phyloP scores from a whole-genome alignment of 1,140 invertebrate species.

The Drosophila chauvacae region DNA sequence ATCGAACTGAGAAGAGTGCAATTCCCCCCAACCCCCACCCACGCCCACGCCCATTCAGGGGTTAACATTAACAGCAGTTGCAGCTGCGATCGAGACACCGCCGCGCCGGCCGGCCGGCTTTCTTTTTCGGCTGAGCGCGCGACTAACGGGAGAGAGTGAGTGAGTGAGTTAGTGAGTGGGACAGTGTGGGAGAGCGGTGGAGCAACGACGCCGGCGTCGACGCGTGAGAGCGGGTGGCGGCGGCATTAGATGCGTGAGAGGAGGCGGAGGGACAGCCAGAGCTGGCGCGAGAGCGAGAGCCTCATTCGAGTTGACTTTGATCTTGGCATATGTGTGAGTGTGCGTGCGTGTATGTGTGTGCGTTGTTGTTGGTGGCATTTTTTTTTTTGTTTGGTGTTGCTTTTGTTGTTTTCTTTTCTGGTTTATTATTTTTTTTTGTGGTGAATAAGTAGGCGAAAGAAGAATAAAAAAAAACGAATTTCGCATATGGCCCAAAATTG shows the following conservation, averaged over 20 bases:
- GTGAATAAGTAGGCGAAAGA: conserved; percentile 56
- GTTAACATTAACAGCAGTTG: conserved; percentile 45
- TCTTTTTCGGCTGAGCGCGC: conserved; percentile 27
- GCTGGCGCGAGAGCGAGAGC: conserved; percentile 19
- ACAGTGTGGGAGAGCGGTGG: conserved; percentile 11
- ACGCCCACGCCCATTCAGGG: conserved; percentile 19
- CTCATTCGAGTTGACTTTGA: conserved; percentile 69
- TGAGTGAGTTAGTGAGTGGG: conserved; percentile 15
- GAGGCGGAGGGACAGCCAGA: conserved; percentile 11
- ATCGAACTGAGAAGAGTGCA: background rate
- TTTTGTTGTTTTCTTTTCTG: conserved; percentile 19
- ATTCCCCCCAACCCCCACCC: background rate
- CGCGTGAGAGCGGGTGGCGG: conserved; percentile 19
- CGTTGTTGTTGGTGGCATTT: conserved; percentile 68
- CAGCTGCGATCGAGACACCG: conserved; percentile 15
- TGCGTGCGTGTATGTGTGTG: conserved; percentile 43
- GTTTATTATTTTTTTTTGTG: conserved; percentile 63
- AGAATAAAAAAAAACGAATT: conserved; percentile 37
- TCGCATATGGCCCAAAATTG: conserved; percentile 55
- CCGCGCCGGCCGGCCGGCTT: conserved; percentile 32
- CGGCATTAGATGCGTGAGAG: conserved; percentile 45
- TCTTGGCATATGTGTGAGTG: conserved; percentile 57
- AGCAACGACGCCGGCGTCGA: conserved; percentile 10
- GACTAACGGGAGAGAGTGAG: conserved; percentile 2
- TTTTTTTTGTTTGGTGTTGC: conserved; percentile 54